phyloP scores from a whole-genome alignment of 2,888 invertebrate genomes.

The Drosophila helvetica region DNA sequence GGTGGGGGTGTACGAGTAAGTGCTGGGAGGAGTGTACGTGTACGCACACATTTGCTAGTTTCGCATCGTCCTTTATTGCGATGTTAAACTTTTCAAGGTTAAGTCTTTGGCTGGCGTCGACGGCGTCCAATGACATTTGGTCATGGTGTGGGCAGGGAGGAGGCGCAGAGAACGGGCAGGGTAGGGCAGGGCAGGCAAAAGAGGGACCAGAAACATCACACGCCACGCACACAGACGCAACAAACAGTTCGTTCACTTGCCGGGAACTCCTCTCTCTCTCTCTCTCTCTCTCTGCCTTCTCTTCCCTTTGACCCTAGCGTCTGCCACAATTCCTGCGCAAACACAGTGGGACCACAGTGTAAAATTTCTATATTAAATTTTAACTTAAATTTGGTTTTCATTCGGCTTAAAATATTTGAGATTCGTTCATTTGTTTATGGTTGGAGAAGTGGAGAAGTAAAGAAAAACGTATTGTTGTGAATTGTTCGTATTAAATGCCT shows the following conservation, averaged over 20 bases:
- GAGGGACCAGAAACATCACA: conserved; percentile 31
- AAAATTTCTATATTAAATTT: too few species aligned
- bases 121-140: conserved; percentile 79
- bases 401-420: too few species aligned
- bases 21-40: not conserved
- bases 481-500: too few species aligned
- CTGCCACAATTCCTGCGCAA: conserved; percentile 36
- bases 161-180: conserved; percentile 15
- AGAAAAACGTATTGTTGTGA: too few species aligned
- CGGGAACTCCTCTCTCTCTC: conserved; percentile 23
- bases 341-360: conserved; percentile 44
- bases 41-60: conserved; percentile 53
- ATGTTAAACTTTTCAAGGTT: conserved; percentile 79
- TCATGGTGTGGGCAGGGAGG: conserved; percentile 12
- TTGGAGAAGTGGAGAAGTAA: too few species aligned
- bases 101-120: conserved; percentile 67
- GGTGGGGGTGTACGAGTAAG: not conserved
- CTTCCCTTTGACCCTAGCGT: conserved; percentile 20
- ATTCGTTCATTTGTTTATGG: too few species aligned
- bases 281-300: conserved; percentile 10
- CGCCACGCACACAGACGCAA: conserved; percentile 29
- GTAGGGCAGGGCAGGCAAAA: conserved; percentile 19
- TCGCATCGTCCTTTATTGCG: conserved; percentile 49
- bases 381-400: too few species aligned
- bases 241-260: conserved; percentile 64